These are phyloP conservation scores for Cyanistes caeruleus DNA, from an alignment of 2,113 vertebrate genomes.

Conservation along the genomic window DNA sequence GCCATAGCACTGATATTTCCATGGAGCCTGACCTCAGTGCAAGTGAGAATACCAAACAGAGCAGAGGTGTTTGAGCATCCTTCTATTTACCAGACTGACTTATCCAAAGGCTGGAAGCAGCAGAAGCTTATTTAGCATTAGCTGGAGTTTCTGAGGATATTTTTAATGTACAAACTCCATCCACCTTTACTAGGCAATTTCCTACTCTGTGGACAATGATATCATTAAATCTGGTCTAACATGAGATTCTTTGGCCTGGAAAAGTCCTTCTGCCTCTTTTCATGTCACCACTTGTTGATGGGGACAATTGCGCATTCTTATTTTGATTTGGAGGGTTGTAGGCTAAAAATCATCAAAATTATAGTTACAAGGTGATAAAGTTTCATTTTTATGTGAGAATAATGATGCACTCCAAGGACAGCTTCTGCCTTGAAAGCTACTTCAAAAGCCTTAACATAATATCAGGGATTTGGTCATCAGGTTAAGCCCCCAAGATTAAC, in stretches of 20 bases:
- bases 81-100: neutral
- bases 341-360: neutral
- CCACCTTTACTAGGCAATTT: neutral
- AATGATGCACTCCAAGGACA: neutral
- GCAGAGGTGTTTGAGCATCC: neutral
- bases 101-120: neutral
- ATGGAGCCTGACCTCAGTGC: neutral
- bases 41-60: neutral
- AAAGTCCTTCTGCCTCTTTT: neutral
- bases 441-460: neutral
- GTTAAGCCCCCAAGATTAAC: neutral
- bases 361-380: neutral
- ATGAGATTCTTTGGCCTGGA: neutral
- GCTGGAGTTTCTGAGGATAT: neutral
- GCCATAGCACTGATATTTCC: neutral
- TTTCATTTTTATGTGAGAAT: neutral
- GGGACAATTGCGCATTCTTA: neutral
- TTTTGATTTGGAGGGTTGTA: neutral
- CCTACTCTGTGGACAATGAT: accelerated
- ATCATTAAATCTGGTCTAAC: neutral
- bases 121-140: neutral
- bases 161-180: neutral
- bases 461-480: neutral
- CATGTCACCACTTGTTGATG: neutral
- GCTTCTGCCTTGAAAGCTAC: neutral